Percentiles rank a stretch among this genome's conserved stretches.
Conservation (phyloP, 2,797 vertebrate genomes). For the Loris lydekkerianus region DNA sequence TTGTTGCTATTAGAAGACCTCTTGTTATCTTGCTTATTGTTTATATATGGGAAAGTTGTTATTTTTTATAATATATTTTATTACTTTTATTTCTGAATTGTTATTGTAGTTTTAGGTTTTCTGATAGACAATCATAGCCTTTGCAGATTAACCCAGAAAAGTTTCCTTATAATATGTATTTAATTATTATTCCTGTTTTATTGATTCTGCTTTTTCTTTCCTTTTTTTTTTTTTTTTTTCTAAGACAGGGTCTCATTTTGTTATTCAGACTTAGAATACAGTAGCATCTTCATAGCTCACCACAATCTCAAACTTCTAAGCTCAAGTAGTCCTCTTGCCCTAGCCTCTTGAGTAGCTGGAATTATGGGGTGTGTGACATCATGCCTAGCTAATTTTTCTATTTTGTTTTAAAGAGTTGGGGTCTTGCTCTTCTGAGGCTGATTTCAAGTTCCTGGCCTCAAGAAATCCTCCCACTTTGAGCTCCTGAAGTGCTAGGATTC, state of each 20-base stretch:
- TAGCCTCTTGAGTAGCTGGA: background rate
- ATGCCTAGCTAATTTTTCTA: background rate
- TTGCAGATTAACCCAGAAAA: background rate
- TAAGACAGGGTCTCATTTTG: background rate
- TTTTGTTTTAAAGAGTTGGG: background rate
- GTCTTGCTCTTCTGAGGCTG: background rate
- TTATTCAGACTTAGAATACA: background rate
- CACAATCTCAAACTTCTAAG: background rate
- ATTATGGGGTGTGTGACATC: background rate
- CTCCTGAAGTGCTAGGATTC: background rate
- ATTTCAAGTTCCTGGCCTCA: background rate
- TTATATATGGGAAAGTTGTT: background rate
- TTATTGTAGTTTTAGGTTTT: slow-evolving; percentile 45
- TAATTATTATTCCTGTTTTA: slow-evolving; percentile 24
- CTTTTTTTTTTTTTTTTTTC: background rate
- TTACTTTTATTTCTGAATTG: slow-evolving; percentile 28
- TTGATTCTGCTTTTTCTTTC: slow-evolving; percentile 45
- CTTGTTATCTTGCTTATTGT: slow-evolving; percentile 36
- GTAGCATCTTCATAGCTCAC: background rate
- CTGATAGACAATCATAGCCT: background rate
- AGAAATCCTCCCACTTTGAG: background rate
- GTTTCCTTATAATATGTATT: slow-evolving; percentile 46
- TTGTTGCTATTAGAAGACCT: background rate
- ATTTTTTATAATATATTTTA: background rate
- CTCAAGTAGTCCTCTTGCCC: background rate